Evolutionary conservation across 2,113 vertebrate genomes (phyloP).

Genomic region (Stegastes partitus): DNA sequence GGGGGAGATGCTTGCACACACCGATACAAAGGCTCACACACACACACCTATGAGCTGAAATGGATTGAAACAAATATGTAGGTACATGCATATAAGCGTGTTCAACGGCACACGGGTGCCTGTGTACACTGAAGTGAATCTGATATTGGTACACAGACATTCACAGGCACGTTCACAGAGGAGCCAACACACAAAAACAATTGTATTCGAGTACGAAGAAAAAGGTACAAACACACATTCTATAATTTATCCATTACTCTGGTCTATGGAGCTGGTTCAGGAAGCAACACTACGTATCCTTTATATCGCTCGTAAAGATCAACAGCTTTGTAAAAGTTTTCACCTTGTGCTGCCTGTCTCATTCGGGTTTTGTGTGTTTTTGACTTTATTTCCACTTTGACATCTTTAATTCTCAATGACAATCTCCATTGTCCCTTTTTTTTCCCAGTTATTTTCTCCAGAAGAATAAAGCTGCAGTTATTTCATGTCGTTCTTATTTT

Average conservation of each 20-base stretch:
- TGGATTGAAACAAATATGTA: constrained; percentile 55
- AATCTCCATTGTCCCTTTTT: neutral
- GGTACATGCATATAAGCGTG: neutral
- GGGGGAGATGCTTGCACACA: constrained; percentile 41
- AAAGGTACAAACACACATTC: constrained; percentile 5
- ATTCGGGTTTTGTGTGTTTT: neutral
- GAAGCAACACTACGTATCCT: neutral
- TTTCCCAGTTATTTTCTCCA: too few species aligned
- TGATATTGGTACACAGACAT: constrained; percentile 5
- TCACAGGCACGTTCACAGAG: constrained; percentile 7
- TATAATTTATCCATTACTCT: constrained; percentile 6
- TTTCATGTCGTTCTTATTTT: too few species aligned
- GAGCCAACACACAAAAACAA: constrained; percentile 1
- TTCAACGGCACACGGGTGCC: neutral
- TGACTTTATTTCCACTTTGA: neutral
- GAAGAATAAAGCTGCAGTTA: too few species aligned
- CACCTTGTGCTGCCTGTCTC: neutral
- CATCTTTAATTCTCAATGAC: neutral
- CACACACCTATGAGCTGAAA: constrained; percentile 20
- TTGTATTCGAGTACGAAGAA: too few species aligned
- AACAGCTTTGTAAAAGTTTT: constrained; percentile 19
- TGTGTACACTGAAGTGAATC: neutral
- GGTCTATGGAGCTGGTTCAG: neutral
- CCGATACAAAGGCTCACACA: constrained; percentile 16
- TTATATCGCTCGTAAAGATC: constrained; percentile 7